Evolutionary conservation across 2,888 invertebrate genomes (phyloP), one percentile per base, ranked within the genome.

Genomic region (Tipula unca): DNA sequence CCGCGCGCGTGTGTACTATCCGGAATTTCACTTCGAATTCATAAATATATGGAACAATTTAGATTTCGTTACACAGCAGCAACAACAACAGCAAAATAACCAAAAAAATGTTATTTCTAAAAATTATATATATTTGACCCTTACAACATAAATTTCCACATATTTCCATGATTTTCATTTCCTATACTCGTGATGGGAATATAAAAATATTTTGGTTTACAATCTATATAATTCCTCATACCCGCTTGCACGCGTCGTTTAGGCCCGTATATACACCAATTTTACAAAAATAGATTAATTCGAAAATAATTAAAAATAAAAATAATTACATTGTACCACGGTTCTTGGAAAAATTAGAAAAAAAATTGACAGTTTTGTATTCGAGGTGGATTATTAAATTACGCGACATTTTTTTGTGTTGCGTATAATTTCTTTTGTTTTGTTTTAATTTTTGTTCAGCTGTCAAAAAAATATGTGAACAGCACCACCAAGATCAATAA

Each of bases 41-140:
- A 69, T 69, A 69, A 69, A 69, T 69, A 69, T 69, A 69, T 69
- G 25, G 69, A 69, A 69, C 69, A 69, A 69, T 69, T 69, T 69
- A 25, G 69, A 69, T 69, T 25, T 69, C 13, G 69, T 25, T 69
- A 69, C 25, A 25, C 25, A 25, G 14, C 69, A 20, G n/a, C 25
- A 69, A 25, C 8, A 69, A 20, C 25, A 69, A 20, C 25, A 69
- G 10, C 69, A 69, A 69, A 32, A 32, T n/a, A n/a, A n/a, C n/a
- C 32, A 32, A 32, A 32, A 54, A 54, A 54, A 69, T 69, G 20
- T 20, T 69, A 69, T 69, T 69, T 25, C 69, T 69, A 69, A 69
- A 69, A 69, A 69, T 69, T 69, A 2, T 69, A 69, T 69, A 25
- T 69, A 69, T 69, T 69, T 69, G 69, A 69, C 69, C 69, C 69